Percentiles rank a stretch among this genome's conserved stretches.
Evolutionary conservation across 2,888 invertebrate genomes (phyloP).

Genomic region (Scrobipalpa atriplicella): DNA sequence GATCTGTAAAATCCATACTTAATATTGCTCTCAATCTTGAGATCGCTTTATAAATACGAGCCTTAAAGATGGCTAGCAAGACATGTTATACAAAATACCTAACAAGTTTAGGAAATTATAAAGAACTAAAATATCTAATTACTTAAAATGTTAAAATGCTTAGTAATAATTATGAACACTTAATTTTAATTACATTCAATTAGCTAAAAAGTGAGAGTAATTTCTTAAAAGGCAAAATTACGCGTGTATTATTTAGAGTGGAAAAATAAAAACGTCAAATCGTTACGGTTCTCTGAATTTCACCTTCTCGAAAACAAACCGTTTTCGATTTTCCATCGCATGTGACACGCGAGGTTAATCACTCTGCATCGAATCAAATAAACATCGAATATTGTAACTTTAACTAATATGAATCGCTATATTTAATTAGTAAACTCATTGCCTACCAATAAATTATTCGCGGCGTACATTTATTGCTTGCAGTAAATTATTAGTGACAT

Average conservation of each 20-base stretch:
- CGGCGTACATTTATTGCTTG: not conserved
- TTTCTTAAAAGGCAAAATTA: no score
- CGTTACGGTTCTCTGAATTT: not conserved
- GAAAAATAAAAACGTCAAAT: not conserved
- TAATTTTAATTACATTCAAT: not conserved
- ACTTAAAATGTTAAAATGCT: no score
- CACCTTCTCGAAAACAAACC: conserved; percentile 11
- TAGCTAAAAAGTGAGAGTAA: not conserved
- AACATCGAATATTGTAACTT: conserved; percentile 14
- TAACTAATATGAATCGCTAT: conserved; percentile 9
- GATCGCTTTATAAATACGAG: no score
- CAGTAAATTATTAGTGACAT: no score
- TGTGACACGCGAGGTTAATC: conserved; percentile 15
- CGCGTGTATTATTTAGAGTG: no score
- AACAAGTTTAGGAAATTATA: no score
- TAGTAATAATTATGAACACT: no score
- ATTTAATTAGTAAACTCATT: conserved; percentile 18
- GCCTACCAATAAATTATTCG: not conserved
- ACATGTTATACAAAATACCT: no score
- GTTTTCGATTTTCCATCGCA: conserved; percentile 20
- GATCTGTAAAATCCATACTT: no score
- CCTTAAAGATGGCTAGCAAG: no score
- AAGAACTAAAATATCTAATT: no score
- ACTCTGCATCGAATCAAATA: conserved; percentile 12
- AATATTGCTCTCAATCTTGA: no score